A percentile compares a stretch with the other conserved stretches of the same genome.
Conservation (phyloP, 2,797 vertebrate species). For the Rhodeus uyekii region DNA sequence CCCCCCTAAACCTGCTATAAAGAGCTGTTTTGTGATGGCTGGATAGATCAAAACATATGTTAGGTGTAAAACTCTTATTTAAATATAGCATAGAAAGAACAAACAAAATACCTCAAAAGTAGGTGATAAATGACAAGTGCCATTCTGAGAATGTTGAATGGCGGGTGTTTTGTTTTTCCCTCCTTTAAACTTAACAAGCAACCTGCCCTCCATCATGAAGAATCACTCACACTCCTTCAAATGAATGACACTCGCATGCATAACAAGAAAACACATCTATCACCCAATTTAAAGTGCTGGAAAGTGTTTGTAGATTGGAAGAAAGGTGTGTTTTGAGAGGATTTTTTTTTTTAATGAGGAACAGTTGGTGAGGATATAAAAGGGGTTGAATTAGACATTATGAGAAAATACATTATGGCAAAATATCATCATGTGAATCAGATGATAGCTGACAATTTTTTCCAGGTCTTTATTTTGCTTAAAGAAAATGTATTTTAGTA, state of each 20-base stretch:
- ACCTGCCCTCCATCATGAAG: constrained; percentile 4
- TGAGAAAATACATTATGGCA: background rate
- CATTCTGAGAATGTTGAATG: background rate
- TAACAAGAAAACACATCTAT: constrained; percentile 14
- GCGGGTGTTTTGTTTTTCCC: background rate
- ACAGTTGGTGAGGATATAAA: constrained; percentile 15
- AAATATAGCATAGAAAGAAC: background rate
- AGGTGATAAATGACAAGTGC: background rate
- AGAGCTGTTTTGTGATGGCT: background rate
- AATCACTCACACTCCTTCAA: background rate
- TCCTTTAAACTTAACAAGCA: constrained; percentile 5
- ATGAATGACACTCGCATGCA: background rate
- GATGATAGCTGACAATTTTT: background rate
- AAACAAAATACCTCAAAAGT: background rate
- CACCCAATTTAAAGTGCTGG: constrained; percentile 10
- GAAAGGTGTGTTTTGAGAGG: background rate
- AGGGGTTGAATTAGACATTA: background rate
- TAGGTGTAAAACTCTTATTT: background rate
- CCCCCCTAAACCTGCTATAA: background rate
- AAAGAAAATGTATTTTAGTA: background rate
- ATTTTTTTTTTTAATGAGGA: constrained; percentile 13
- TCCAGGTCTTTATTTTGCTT: background rate
- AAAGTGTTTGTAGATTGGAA: constrained; percentile 10
- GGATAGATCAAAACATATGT: background rate
- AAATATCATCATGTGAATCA: background rate